Percentiles rank a stretch among this genome's conserved stretches.
phyloP scores from a whole-genome alignment of 2,113 vertebrate genomes.

The Willisornis vidua region DNA sequence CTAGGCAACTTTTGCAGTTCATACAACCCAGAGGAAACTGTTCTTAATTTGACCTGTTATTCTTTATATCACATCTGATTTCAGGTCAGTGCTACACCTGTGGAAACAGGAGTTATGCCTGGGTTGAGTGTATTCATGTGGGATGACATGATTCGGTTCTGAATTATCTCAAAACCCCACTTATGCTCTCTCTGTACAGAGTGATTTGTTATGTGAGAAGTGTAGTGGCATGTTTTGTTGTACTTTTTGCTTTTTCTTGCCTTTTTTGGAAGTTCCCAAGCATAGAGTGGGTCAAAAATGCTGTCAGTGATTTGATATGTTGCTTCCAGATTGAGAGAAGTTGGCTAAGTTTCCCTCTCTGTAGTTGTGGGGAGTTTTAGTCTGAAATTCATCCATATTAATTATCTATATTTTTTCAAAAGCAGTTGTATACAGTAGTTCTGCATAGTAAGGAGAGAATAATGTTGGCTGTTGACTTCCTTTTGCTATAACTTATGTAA shows the following conservation, averaged over 20 bases:
- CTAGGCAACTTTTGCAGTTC: neutral
- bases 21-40: neutral
- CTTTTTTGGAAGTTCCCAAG: neutral
- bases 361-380: neutral
- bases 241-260: neutral
- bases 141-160: neutral
- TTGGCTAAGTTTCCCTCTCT: neutral
- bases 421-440: neutral
- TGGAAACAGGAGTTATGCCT: neutral
- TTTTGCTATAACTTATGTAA: neutral
- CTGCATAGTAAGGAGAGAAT: neutral
- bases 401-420: neutral
- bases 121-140: neutral
- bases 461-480: neutral
- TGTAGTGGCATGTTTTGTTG: neutral
- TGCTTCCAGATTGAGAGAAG: neutral
- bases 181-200: neutral
- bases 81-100: neutral
- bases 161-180: neutral
- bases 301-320: neutral
- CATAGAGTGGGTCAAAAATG: neutral
- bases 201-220: neutral
- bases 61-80: neutral
- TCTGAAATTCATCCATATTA: neutral
- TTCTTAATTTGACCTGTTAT: neutral